Conservation (phyloP, 2,113 vertebrate genomes). For the Corvus moneduloides region DNA sequence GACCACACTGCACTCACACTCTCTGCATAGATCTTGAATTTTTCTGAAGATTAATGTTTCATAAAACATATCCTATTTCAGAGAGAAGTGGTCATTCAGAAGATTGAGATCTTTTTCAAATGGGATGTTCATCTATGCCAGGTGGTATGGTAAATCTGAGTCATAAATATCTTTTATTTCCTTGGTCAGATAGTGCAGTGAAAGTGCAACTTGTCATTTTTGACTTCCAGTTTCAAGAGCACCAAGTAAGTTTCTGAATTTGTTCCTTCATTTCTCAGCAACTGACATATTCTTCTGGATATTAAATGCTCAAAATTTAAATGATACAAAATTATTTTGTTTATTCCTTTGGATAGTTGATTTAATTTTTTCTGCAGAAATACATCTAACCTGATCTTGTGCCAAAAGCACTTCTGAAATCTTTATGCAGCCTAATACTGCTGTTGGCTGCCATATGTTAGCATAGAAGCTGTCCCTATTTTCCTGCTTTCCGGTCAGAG, state of each 20-base stretch:
- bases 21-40: background rate
- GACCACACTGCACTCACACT: background rate
- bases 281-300: background rate
- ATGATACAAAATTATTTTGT: background rate
- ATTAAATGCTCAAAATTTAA: background rate
- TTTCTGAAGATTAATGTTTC: constrained; percentile 52
- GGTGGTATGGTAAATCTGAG: constrained; percentile 42
- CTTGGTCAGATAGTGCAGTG: background rate
- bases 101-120: constrained; percentile 62
- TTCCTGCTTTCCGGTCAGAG: background rate
- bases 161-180: constrained; percentile 61
- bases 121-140: constrained; percentile 54
- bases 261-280: background rate
- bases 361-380: background rate
- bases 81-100: constrained; percentile 50
- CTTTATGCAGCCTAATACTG: background rate
- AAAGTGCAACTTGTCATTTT: constrained; percentile 42
- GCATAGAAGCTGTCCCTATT: background rate
- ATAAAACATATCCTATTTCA: constrained; percentile 49
- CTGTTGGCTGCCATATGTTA: background rate
- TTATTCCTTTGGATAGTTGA: background rate
- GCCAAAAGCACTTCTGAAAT: background rate
- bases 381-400: background rate
- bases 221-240: constrained; percentile 29
- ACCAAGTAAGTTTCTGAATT: background rate